Evolutionary conservation across 2,113 vertebrate genomes (phyloP), one percentile per base, ranked within the genome.

Genomic region (Cynocephalus volans): DNA sequence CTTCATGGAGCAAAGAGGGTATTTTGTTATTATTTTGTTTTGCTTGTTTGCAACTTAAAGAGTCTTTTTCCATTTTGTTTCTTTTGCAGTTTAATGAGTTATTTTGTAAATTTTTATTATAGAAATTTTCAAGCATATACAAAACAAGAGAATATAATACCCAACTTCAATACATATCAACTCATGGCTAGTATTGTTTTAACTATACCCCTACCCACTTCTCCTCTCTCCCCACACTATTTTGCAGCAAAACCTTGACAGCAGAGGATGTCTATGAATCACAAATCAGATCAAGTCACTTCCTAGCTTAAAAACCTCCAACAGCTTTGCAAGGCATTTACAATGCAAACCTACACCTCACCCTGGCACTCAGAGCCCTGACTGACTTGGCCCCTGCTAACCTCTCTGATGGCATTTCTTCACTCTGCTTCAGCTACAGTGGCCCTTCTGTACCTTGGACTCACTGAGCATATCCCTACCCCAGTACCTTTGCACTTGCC

Each of bases 391-490:
- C 18, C 6, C n/a, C 72, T 45, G 15, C 54, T 58, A 13, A 14
- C 7, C 52, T 33, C 28, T 36, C 54, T 9, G 41, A 7, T 11
- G 58, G 10, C 14, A 8, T 21, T 33, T 60, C 18, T 10, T 64
- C 8, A 0, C 7, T 65, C 65, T 33, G 12, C 5, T 54, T 54
- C 31, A 41, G 41, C 23, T 12, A 5, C 1, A 6, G 1, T 11
- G 5, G 3, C 33, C 24, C 26, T 52, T 52, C 65, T 28, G 33
- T 11, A 31, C 84, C 58, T 41, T 45, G 26, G 56, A 17, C 14
- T 83, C 84, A 2, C 56, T 33, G 23, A 52, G 60, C 7, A 2
- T 14, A 45, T 9, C 2, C 13, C 23, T 36, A 23, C 69, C 64
- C 21, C 80, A 28, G 64, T 10, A 12, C 52, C 88, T 96, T 41